These are phyloP conservation scores for Drosophila neotestacea DNA, from an alignment of 2,888 invertebrate genomes.

Conservation along the genomic window DNA sequence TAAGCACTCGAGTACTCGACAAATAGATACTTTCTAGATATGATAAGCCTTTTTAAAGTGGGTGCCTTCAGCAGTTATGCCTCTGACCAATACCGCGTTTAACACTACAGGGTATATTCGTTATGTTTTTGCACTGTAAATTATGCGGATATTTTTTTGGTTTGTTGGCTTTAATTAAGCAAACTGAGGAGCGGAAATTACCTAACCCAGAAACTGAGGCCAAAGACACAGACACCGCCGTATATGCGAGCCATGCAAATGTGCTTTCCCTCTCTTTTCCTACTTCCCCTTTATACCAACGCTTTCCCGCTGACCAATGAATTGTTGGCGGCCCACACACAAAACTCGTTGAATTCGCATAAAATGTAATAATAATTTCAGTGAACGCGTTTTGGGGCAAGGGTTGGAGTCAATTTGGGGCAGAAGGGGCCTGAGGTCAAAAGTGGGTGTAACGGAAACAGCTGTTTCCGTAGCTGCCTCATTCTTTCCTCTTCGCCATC, in stretches of 20 bases:
- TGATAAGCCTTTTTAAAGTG: no score
- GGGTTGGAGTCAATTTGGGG: not conserved
- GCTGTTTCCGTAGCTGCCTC: conserved; percentile 63
- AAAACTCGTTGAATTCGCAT: conserved; percentile 76
- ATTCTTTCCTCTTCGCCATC: not conserved
- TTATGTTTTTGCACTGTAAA: conserved; percentile 29
- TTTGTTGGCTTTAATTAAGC: conserved; percentile 66
- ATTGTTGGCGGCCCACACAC: conserved; percentile 23
- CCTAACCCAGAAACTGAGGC: conserved; percentile 32
- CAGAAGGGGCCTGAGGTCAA: conserved; percentile 35
- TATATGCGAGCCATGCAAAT: conserved; percentile 25
- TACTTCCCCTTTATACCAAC: not conserved
- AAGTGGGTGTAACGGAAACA: conserved; percentile 69
- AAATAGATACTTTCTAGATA: no score
- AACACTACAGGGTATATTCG: conserved; percentile 21
- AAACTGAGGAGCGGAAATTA: conserved; percentile 46
- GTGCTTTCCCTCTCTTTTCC: not conserved
- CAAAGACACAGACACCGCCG: conserved; percentile 17
- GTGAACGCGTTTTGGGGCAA: conserved; percentile 32
- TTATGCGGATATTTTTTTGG: conserved; percentile 41
- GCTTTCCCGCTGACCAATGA: not conserved
- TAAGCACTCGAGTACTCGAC: no score
- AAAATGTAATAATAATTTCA: conserved; percentile 77
- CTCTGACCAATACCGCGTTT: no score
- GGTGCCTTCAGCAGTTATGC: no score